Conservation (phyloP, 2,113 vertebrate species). For the Oreotrochilus melanogaster region DNA sequence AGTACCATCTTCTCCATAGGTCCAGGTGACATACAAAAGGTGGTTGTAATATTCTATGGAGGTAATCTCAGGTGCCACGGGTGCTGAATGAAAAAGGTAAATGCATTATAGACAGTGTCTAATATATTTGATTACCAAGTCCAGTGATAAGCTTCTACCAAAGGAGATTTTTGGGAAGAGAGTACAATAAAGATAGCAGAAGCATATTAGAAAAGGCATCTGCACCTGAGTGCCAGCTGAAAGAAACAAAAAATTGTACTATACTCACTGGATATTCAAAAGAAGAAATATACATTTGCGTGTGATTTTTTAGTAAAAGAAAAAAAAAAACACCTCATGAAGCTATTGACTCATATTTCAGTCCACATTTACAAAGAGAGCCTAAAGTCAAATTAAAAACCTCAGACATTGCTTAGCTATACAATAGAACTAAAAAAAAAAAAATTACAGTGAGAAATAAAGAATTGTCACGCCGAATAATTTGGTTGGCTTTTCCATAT, state of each 20-base stretch:
- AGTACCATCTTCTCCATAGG: conserved; percentile 87
- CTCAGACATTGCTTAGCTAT: background rate
- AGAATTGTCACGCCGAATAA: background rate
- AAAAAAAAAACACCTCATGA: background rate
- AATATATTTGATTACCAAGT: background rate
- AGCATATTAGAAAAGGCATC: background rate
- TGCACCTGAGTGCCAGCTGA: background rate
- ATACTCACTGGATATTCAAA: background rate
- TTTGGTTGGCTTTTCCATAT: background rate
- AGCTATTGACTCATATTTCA: background rate
- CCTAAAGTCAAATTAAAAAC: background rate
- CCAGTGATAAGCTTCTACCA: background rate
- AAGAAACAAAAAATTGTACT: fast-evolving
- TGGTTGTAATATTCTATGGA: conserved; percentile 89
- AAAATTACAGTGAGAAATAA: background rate
- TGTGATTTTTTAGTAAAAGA: background rate
- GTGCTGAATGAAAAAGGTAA: conserved; percentile 79
- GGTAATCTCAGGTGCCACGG: conserved; percentile 91
- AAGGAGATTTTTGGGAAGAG: background rate
- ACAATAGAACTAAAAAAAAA: background rate
- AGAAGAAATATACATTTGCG: background rate
- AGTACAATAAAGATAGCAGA: background rate
- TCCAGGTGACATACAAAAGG: conserved; percentile 88
- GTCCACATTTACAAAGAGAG: background rate
- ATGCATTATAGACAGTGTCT: background rate